A percentile compares a stretch with the other conserved stretches of the same genome.
Conservation (phyloP, 1,140 invertebrate species). For the Ridgeia piscesae region DNA sequence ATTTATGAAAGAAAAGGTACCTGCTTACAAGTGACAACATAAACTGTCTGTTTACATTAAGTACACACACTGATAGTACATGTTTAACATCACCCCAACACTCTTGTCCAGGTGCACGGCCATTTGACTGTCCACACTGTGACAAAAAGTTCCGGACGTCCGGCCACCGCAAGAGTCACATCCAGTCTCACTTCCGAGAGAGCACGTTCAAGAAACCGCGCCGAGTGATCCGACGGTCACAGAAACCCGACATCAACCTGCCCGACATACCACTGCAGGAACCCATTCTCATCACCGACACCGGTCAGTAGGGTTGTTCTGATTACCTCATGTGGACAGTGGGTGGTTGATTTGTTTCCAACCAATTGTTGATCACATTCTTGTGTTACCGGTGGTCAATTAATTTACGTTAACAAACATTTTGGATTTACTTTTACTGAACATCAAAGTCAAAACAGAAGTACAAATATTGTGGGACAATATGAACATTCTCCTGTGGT, state of each 20-base stretch:
- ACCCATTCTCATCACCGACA: constrained; percentile 65
- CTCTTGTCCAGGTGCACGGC: constrained; percentile 51
- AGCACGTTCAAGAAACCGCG: constrained; percentile 6
- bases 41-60: not conserved
- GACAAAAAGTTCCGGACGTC: constrained; percentile 63
- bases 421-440: no score
- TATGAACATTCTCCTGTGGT: no score
- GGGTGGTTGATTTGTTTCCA: no score
- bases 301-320: constrained; percentile 39
- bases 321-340: no score
- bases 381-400: no score
- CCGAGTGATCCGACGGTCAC: not conserved
- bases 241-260: constrained; percentile 36
- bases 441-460: no score
- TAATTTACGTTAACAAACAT: no score
- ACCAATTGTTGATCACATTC: no score
- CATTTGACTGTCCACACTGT: constrained; percentile 58
- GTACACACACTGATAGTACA: not conserved
- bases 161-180: constrained; percentile 70
- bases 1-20: not conserved
- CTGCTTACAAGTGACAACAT: not conserved
- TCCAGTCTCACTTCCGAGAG: constrained; percentile 58
- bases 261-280: constrained; percentile 64
- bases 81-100: not conserved
- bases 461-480: no score